Evolutionary conservation across 2,797 vertebrate genomes (phyloP), one percentile per base, ranked within the genome.

Genomic region (Rallus crepitans): DNA sequence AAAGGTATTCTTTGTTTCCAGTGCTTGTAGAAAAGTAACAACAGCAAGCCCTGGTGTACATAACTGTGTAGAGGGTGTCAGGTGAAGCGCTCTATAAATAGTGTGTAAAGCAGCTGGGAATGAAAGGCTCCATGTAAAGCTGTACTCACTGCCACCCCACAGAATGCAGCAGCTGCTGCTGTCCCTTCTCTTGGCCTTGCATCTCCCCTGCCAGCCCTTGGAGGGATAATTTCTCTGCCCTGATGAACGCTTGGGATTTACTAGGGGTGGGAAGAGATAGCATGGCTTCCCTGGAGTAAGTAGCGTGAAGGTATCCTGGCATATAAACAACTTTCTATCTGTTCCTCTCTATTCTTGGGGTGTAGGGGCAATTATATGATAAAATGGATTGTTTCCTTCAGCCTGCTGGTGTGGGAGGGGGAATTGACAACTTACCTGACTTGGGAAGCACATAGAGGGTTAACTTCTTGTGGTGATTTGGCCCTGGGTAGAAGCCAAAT

Each of bases 91-190:
- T 17, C 75, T 95, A 87, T 89, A 69, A 68, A 95, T 95, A 95
- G 55, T 7, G 17, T 61, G 25, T 69, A n/a, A 90, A 91, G 65
- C 0, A 0, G 13, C 55, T 69, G 31, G 61, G 50, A 21, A 47
- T 61, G 39, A 82, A 93, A 82, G 21, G 18, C 35, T 76, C 6
- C 1, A 0, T 27, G n/a, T 79, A 37, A 21, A 89, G 88, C 27
- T 31, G 35, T 27, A 11, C 52, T 78, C 11, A 2, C 12, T 72
- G 80, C 21, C 57, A 5, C 20, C 15, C 15, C 2, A 1, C n/a
- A 66, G 42, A 40, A 64, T 79, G 37, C 27, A 66, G 47, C 91
- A 90, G 84, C 84, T 96, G 96, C 90, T 83, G 31, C 73, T 35
- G 21, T 79, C 94, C 23, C 40, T 96, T 40, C 7, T 59, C 16